phyloP scores from a whole-genome alignment of 2,797 vertebrate genomes.

The Macrochelys suwanniensis region DNA sequence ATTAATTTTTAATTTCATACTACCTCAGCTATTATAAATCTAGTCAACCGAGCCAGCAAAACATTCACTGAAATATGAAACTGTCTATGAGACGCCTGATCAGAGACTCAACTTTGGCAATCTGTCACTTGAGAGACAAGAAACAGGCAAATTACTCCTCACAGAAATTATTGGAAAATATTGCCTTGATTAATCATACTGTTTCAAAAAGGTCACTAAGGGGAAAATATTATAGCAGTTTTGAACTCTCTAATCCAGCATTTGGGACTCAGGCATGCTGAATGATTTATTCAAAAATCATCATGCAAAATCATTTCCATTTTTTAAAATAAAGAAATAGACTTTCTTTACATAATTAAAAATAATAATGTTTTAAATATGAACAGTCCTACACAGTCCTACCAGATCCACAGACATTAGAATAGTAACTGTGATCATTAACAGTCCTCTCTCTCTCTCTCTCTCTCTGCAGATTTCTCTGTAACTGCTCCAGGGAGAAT shows the following conservation, averaged over 20 bases:
- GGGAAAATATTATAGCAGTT: neutral
- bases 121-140: constrained; percentile 74
- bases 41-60: constrained; percentile 69
- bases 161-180: constrained; percentile 73
- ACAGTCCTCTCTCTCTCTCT: neutral
- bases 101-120: constrained; percentile 69
- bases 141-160: constrained; percentile 73
- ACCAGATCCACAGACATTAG: neutral
- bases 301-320: neutral
- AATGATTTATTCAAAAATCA: neutral
- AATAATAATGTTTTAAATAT: neutral
- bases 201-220: constrained; percentile 56
- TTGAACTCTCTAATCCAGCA: neutral
- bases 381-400: neutral
- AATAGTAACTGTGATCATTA: neutral
- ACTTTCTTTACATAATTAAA: neutral
- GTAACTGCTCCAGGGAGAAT: neutral
- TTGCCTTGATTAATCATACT: constrained; percentile 72
- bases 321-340: neutral
- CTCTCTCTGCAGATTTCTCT: neutral
- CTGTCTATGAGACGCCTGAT: constrained; percentile 49
- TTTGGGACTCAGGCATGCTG: neutral
- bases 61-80: constrained; percentile 69
- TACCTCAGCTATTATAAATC: constrained; percentile 82
- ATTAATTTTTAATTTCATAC: constrained; percentile 85